Evolutionary conservation across 2,797 vertebrate genomes (phyloP).

Genomic region (Poecilia wingei): DNA sequence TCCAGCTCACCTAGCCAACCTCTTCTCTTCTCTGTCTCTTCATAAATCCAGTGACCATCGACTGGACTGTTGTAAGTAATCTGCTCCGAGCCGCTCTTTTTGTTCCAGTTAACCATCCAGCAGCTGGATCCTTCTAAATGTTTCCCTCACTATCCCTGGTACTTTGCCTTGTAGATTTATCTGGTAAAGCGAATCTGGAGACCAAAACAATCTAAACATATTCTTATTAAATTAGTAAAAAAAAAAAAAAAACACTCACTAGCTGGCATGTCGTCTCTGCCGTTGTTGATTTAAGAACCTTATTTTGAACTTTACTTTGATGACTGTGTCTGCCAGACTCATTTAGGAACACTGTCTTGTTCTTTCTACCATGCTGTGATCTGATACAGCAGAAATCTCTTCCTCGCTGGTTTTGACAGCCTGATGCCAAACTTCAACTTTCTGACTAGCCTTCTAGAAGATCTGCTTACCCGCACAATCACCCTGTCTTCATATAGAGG

Average conservation of each 20-base stretch:
- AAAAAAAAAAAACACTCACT: not conserved
- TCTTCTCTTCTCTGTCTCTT: not conserved
- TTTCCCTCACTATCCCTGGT: not conserved
- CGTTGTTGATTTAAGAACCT: not conserved
- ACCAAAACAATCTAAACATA: not conserved
- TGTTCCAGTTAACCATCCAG: no score
- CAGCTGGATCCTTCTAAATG: not conserved
- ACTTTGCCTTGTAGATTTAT: not conserved
- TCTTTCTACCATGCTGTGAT: not conserved
- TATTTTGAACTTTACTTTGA: not conserved
- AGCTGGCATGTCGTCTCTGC: not conserved
- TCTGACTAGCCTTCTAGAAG: not conserved
- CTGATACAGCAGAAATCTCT: not conserved
- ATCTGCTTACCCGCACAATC: not conserved
- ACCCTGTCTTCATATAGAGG: not conserved
- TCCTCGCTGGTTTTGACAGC: not conserved
- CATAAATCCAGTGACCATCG: not conserved
- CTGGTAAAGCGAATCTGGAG: not conserved
- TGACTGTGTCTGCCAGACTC: not conserved
- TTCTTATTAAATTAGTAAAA: constrained; percentile 1
- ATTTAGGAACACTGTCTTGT: not conserved
- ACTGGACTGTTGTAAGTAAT: not conserved
- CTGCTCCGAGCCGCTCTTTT: no score
- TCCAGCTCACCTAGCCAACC: not conserved
- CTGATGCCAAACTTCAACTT: not conserved